These are phyloP conservation scores for Podabrus alpinus DNA, from an alignment of 2,888 invertebrate genomes.

Conservation along the genomic window DNA sequence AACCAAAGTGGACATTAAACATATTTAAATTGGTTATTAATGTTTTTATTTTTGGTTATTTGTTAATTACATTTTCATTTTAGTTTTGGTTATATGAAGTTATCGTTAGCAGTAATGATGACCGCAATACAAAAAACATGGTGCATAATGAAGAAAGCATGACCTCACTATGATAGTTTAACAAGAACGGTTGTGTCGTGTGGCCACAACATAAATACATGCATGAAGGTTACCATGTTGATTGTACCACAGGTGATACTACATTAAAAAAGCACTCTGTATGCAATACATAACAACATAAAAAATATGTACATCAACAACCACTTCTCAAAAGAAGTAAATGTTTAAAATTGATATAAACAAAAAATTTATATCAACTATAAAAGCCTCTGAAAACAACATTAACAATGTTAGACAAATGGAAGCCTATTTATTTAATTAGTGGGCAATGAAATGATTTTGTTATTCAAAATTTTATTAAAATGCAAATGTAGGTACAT, in stretches of 20 bases:
- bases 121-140: not conserved
- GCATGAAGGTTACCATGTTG: not conserved
- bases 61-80: not conserved
- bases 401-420: not conserved
- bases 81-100: not conserved
- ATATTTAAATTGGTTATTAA: not conserved
- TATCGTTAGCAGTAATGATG: not conserved
- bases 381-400: not conserved
- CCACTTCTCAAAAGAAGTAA: not conserved
- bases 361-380: not conserved
- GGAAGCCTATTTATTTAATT: not conserved
- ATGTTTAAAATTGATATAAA: not conserved
- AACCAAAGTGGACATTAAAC: not conserved
- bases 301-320: not conserved
- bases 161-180: not conserved
- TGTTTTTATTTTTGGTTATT: not conserved
- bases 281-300: not conserved
- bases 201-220: not conserved
- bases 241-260: not conserved
- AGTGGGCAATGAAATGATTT: not conserved
- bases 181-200: not conserved
- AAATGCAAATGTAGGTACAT: not conserved
- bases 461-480: not conserved
- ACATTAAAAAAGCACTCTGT: not conserved
- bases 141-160: not conserved